phyloP scores from a whole-genome alignment of 1,140 invertebrate genomes.

The Drosophila neocordata region DNA sequence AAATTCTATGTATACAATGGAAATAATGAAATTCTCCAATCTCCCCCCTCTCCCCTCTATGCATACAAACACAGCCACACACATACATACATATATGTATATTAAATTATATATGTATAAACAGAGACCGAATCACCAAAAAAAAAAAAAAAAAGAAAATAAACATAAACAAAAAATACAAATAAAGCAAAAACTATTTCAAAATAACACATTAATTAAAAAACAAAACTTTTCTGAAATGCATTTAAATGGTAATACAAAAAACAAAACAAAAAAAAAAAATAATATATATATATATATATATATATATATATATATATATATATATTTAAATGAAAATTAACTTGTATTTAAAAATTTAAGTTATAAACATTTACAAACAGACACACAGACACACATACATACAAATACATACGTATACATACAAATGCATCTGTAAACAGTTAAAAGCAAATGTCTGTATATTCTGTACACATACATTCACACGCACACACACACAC shows the following conservation, averaged over 20 bases:
- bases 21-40: conserved; percentile 39
- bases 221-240: conserved; percentile 71
- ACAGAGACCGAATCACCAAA: conserved; percentile 10
- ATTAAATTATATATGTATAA: neutral
- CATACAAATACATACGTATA: neutral
- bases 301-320: too few relatives aligned
- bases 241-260: conserved; percentile 72
- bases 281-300: too few relatives aligned
- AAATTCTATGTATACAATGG: conserved; percentile 56
- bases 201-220: conserved; percentile 29
- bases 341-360: conserved; percentile 70
- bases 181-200: conserved; percentile 13
- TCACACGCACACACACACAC: conserved; percentile 4
- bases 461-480: neutral
- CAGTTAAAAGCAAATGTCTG: neutral
- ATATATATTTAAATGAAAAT: conserved; percentile 59
- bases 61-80: conserved; percentile 25
- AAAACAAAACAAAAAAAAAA: conserved; percentile 23
- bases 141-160: conserved; percentile 18
- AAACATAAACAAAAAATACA: conserved; percentile 34
- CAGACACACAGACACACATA: conserved; percentile 7
- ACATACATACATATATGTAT: conserved; percentile 7
- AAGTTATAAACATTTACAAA: conserved; percentile 44
- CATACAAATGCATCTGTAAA: too few relatives aligned
- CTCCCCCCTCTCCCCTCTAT: neutral